These are phyloP conservation scores for Pantherophis guttatus DNA, from an alignment of 2,113 vertebrate genomes.

Conservation along the genomic window DNA sequence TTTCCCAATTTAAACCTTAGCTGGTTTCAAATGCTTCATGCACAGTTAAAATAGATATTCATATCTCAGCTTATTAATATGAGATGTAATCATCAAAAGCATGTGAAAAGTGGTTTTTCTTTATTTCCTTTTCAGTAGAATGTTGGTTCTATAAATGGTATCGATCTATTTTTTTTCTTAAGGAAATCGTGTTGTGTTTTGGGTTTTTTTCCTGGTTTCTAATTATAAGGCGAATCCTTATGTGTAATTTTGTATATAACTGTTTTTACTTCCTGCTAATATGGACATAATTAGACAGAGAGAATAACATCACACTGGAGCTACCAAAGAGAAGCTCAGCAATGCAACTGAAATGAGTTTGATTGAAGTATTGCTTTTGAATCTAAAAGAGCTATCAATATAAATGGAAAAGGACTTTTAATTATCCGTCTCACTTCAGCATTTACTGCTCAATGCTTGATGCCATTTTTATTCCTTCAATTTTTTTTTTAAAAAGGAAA, in stretches of 20 bases:
- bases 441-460: background rate
- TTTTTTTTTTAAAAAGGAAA: background rate
- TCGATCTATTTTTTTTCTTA: background rate
- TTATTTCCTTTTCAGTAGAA: background rate
- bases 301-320: background rate
- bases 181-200: background rate
- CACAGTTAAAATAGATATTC: background rate
- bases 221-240: background rate
- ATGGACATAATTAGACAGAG: background rate
- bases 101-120: background rate
- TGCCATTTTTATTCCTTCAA: background rate
- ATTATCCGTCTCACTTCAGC: background rate
- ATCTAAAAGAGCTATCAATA: background rate
- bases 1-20: background rate
- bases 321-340: background rate
- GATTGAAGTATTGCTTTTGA: background rate
- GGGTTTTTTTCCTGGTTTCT: background rate
- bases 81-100: background rate
- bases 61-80: background rate
- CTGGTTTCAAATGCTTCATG: background rate
- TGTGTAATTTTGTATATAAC: background rate
- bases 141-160: background rate
- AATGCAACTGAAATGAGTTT: background rate
- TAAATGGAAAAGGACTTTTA: slow-evolving; percentile 5
- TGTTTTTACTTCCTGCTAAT: background rate